phyloP scores from a whole-genome alignment of 2,888 invertebrate genomes.

The Limnephilus auricula region DNA sequence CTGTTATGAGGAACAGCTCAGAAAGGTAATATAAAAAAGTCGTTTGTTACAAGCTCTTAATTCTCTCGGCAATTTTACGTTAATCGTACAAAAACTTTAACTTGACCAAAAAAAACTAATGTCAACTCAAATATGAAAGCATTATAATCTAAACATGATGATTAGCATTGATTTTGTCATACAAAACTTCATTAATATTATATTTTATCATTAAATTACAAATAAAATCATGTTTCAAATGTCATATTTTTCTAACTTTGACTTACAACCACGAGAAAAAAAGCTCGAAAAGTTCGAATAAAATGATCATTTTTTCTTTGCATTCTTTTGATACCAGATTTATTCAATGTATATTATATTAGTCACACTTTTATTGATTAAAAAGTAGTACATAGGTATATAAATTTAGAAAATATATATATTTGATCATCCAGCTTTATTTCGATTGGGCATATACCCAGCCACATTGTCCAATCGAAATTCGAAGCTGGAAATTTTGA shows the following conservation, averaged over 20 bases:
- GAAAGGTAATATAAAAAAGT: not conserved
- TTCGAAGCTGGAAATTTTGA: slow-evolving; percentile 69
- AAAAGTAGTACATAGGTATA: not conserved
- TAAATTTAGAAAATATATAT: not conserved
- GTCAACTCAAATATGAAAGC: not conserved
- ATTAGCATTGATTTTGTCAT: not conserved
- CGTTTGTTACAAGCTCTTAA: not conserved
- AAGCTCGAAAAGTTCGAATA: not conserved
- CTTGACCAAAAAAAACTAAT: not conserved
- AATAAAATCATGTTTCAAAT: not conserved
- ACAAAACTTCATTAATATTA: no score
- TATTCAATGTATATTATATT: slow-evolving; percentile 36
- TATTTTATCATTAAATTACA: not conserved
- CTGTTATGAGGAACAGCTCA: not conserved
- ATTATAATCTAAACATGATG: not conserved
- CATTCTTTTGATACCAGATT: not conserved
- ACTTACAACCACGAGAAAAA: not conserved
- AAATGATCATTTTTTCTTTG: not conserved
- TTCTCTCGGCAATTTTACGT: not conserved
- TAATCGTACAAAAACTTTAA: not conserved
- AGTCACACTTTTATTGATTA: slow-evolving; percentile 31
- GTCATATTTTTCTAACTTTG: not conserved
- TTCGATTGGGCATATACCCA: slow-evolving; percentile 85
- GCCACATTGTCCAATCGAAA: slow-evolving; percentile 85
- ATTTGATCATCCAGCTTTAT: slow-evolving; percentile 73